Evolutionary conservation across 2,797 vertebrate genomes (phyloP), one percentile per base, ranked within the genome.

Genomic region (Chelon auratus): DNA sequence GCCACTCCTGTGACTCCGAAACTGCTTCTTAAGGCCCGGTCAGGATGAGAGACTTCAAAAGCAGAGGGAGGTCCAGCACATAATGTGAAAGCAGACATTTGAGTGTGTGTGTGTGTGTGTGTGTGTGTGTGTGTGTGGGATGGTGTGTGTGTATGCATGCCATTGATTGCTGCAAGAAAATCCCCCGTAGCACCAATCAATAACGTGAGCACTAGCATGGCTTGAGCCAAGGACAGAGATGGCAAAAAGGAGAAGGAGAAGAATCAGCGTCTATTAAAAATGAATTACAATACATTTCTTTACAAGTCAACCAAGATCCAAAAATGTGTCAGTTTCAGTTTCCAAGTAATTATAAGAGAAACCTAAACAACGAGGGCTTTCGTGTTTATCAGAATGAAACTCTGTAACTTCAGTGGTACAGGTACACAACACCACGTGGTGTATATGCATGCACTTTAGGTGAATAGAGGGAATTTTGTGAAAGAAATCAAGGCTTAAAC

Each of bases 171-270:
- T 62, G 39, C 17, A 65, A 59, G 64, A 76, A 86, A 83, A 80
- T 72, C 71, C 72, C 72, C 68, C 12, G 1, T 0, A 53, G 77
- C 68, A 51, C 42, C 50, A 63, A 89, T 93, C 88, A 81, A 91
- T 91, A 89, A 18, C 54, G 36, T 55, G 74, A 72, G 77, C 17
- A 43, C 50, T 33, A 45, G 47, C 68, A 60, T 22, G 62, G 65
- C 77, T 81, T n/a, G 48, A 78, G 63, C 85, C 81, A 89, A 87
- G 81, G 87, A 76, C 80, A 62, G 56, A 70, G 33, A 54, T 40
- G 47, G 13, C 5, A 17, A 68, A 72, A 67, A 60, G 22, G 17
- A 54, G 50, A 61, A 55, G 33, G 1, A 18, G 39, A 62, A 22
- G 55, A 64, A 65, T 75, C 69, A 24, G 26, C 40, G 42, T 65